Evolutionary conservation across 92 coral and sea anemone species (phyloP), one percentile per base, ranked within the genome.

Genomic region (Palythoa heliodiscus): DNA sequence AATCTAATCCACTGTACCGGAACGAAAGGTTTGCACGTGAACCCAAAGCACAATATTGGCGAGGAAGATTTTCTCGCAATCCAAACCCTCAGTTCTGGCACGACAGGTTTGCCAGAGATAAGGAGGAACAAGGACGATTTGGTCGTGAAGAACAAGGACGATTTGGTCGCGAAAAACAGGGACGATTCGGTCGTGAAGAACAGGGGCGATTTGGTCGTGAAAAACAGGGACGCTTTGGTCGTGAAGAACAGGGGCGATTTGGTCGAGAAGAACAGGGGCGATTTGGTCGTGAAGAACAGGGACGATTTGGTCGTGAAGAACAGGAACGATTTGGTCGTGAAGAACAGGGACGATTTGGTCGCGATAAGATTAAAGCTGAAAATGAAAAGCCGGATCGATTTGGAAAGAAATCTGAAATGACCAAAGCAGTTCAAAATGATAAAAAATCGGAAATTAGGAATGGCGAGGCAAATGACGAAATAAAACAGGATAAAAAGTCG

Each of bases 251-350:
- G 9, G 84, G 84, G 0, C 58, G 84, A 12, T 79, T 79, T 6
- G 84, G 84, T 9, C 73, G 84, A 0, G 84, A 63, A 64, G 73
- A 79, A 4, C 84, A 79, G 24, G 84, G 84, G 15, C 73, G 84
- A 10, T 79, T 79, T 17, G 84, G 84, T 22, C 71, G 84, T 7
- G 84, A 79, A 43, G 60, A 79, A 40, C 84, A 79, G 69, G 84
- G 84, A 16, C 84, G 84, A 6, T 80, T 80, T 16, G 84, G 84
- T 63, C 84, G 84, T 7, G 84, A 80, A 23, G 84, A 78, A 38
- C 83, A 78, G 23, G 83, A 72, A 19, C 71, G 83, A 20, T 78
- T 78, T 14, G 83, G 83, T n/a, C 70, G 83, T n/a, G 83, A 78
- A 20, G 57, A 78, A 38, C 83, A 78, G 43, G 83, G 83, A n/a